These are phyloP conservation scores for Drosophila kurseongensis DNA, from an alignment of 1,140 invertebrate genomes.

Conservation along the genomic window DNA sequence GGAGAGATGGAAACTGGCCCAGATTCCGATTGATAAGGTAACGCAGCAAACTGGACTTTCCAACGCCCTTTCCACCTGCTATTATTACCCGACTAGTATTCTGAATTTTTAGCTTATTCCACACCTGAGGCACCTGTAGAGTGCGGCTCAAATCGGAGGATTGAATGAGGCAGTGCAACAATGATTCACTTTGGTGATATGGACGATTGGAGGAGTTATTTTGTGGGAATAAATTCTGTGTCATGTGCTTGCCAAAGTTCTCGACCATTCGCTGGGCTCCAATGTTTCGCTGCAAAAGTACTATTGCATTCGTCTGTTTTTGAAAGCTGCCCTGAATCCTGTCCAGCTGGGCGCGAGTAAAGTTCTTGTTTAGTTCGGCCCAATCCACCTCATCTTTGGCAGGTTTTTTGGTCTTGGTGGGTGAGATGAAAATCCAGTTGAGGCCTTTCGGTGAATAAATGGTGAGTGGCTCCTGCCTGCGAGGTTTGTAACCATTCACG, in stretches of 20 bases:
- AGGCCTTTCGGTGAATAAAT: constrained; percentile 65
- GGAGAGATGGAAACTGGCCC: constrained; percentile 80
- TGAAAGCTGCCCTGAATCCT: constrained; percentile 52
- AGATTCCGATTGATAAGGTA: constrained; percentile 89
- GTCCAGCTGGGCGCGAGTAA: constrained; percentile 57
- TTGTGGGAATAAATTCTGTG: constrained; percentile 84
- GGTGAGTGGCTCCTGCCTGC: constrained; percentile 4
- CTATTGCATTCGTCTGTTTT: constrained; percentile 57
- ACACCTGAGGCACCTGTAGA: constrained; percentile 73
- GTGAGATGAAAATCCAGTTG: constrained; percentile 47
- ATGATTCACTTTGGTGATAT: constrained; percentile 54
- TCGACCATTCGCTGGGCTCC: constrained; percentile 36
- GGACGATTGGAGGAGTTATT: constrained; percentile 60
- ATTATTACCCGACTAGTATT: constrained; percentile 82
- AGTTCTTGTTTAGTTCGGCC: constrained; percentile 41
- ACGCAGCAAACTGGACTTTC: constrained; percentile 89
- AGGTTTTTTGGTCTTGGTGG: constrained; percentile 22
- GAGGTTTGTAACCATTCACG: constrained; percentile 48
- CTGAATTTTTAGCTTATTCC: constrained; percentile 64
- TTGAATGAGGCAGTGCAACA: constrained; percentile 75
- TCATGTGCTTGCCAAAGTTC: constrained; percentile 76
- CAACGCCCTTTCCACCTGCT: constrained; percentile 89
- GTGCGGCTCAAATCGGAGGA: constrained; percentile 43
- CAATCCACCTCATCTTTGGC: constrained; percentile 11
- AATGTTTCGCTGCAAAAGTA: constrained; percentile 69